Evolutionary conservation across 2,888 invertebrate species (phyloP), one percentile per base, ranked within the genome.

Genomic region (Stictocephala bisonia): DNA sequence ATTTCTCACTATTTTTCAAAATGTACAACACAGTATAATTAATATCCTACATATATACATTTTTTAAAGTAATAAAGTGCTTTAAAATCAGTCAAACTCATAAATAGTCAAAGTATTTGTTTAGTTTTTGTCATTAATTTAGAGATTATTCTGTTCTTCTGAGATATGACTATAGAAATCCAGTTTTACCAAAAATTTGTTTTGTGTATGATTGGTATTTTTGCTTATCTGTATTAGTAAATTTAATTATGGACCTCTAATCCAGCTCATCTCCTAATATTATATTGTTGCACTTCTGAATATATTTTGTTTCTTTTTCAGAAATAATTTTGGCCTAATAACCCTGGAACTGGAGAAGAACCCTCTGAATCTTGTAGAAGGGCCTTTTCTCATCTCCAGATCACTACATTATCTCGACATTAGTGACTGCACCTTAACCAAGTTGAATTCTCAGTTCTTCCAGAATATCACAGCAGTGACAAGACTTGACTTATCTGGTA

Each of bases 331-430:
- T 3, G 91, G 91, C 18, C 85, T 92, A 68, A 87, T 91, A 70
- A 89, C 90, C 71, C 85, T 92, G 78, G 91, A 91, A 80, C 85
- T 92, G 3, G 90, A 91, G 82, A 88, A 89, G 79, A 92, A 92
- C 81, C 90, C 90, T 0, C 82, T 91, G 75, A 85, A 85, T 71
- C 82, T 85, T 68, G 87, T 90, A 1, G 87, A 88, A n/a, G 91
- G 90, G 3, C 87, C 89, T 2, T 90, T 92, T 80, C 82, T 92
- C 26, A 85, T 88, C 71, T 90, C 90, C 40, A 86, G 87, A 73
- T 90, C 91, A 0, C 84, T 92, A 60, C 87, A 90, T 77, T 90
- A 89, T 80, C 85, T 92, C 74, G 91, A 91, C 81, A 86, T 91
- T 79, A 90, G 89, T 82, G 86, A 86, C 71, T 91, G 91, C 82